Conservation (phyloP, 2,888 invertebrate genomes). For the Alentia gelatinosa region DNA sequence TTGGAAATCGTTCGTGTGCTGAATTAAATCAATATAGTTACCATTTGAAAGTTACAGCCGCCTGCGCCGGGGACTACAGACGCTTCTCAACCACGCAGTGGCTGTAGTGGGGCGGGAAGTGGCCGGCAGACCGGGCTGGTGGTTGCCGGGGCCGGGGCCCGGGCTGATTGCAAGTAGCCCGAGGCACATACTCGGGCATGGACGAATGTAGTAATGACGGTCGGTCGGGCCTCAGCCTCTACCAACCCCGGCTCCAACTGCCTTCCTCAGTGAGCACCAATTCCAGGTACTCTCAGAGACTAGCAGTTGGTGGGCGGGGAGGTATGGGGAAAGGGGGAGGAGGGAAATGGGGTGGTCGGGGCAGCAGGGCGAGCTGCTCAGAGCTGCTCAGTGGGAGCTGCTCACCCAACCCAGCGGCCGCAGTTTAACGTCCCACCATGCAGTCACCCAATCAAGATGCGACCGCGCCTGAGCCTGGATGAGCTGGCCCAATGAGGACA, state of each 20-base stretch:
- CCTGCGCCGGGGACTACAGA: no score
- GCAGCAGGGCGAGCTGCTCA: neutral
- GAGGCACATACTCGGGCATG: neutral
- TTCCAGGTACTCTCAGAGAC: neutral
- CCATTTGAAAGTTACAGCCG: slow-evolving; percentile 36
- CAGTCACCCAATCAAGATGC: neutral
- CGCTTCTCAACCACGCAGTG: no score
- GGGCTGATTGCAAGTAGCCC: neutral
- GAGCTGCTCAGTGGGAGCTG: neutral
- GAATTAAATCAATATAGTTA: slow-evolving; percentile 49
- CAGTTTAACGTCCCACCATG: neutral
- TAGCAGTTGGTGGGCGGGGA: neutral
- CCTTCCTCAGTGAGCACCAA: neutral
- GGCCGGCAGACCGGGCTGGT: neutral
- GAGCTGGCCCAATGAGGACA: neutral
- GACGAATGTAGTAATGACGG: neutral
- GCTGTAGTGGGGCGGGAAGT: neutral
- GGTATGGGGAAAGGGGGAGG: neutral
- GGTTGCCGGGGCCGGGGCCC: neutral
- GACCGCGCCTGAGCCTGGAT: neutral
- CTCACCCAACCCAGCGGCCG: neutral
- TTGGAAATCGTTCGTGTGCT: slow-evolving; percentile 47
- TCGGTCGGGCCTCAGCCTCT: neutral
- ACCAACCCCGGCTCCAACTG: neutral
- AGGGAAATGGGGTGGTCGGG: neutral